Evolutionary conservation across 2,797 vertebrate genomes (phyloP).

Genomic region (Phalanger gymnotis): DNA sequence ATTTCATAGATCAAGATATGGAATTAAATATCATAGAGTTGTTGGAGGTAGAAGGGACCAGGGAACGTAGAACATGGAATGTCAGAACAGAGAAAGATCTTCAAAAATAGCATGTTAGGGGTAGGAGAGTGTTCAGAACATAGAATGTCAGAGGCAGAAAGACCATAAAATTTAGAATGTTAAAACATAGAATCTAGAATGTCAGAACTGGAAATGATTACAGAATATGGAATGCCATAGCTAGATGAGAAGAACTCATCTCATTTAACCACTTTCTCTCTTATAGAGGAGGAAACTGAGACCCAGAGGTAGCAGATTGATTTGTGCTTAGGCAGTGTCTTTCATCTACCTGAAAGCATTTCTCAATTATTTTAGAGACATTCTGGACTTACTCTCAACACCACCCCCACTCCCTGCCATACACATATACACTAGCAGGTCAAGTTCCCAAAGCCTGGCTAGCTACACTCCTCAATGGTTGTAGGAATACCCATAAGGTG

Average conservation of each 20-base stretch:
- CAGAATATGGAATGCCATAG: not conserved
- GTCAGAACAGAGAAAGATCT: not conserved
- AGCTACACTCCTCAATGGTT: not conserved
- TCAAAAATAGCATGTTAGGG: not conserved
- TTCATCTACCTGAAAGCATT: not conserved
- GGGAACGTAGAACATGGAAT: not conserved
- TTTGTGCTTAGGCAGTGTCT: not conserved
- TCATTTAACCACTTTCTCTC: not conserved
- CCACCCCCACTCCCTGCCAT: rapidly evolving
- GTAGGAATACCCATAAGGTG: not conserved
- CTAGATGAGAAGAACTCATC: not conserved
- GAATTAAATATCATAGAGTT: not conserved
- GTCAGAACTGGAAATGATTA: not conserved
- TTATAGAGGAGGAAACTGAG: not conserved
- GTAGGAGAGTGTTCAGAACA: not conserved
- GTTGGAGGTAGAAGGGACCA: not conserved
- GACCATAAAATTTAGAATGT: not conserved
- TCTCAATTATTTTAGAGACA: not conserved
- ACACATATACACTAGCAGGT: not conserved
- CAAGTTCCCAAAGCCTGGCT: not conserved
- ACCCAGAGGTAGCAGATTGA: not conserved
- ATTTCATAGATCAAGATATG: not conserved
- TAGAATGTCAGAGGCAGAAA: not conserved
- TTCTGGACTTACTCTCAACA: not conserved
- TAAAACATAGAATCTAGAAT: not conserved